Conservation (phyloP, 2,797 vertebrate genomes). For the Scarus forsteni region DNA sequence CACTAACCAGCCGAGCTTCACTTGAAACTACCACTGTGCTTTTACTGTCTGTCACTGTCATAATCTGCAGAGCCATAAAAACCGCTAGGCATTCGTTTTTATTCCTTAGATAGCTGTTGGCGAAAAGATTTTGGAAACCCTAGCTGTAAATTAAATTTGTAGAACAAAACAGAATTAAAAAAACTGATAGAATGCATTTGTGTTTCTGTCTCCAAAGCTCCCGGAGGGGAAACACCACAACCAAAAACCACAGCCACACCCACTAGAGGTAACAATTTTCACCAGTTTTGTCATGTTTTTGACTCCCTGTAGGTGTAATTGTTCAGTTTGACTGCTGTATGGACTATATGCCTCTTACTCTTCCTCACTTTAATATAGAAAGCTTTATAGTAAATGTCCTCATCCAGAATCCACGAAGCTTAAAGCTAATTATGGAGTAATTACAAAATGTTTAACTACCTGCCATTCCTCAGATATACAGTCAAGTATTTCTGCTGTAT, state of each 20-base stretch:
- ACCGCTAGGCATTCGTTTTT: too few species aligned
- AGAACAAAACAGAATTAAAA: background rate
- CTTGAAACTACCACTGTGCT: too few species aligned
- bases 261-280: conserved; percentile 46
- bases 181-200: background rate
- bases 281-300: background rate
- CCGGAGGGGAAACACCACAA: conserved; percentile 14
- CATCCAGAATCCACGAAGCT: conserved; percentile 47
- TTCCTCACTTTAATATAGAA: conserved; percentile 28
- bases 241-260: background rate
- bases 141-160: too few species aligned
- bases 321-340: conserved; percentile 33
- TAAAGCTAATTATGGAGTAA: conserved; percentile 74
- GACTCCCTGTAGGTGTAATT: conserved; percentile 42
- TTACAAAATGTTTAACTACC: conserved; percentile 67
- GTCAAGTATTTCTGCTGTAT: conserved; percentile 32
- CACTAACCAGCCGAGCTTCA: too few species aligned
- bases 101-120: too few species aligned
- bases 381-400: conserved; percentile 29
- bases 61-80: too few species aligned
- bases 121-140: too few species aligned
- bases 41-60: too few species aligned
- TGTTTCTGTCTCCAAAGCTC: conserved; percentile 42
- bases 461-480: conserved; percentile 50
- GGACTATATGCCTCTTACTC: conserved; percentile 9